A percentile compares a stretch with the other conserved stretches of the same genome.
Evolutionary conservation across 92 coral and sea anemone genomes (phyloP).

Genomic region (Diadumene lineata): DNA sequence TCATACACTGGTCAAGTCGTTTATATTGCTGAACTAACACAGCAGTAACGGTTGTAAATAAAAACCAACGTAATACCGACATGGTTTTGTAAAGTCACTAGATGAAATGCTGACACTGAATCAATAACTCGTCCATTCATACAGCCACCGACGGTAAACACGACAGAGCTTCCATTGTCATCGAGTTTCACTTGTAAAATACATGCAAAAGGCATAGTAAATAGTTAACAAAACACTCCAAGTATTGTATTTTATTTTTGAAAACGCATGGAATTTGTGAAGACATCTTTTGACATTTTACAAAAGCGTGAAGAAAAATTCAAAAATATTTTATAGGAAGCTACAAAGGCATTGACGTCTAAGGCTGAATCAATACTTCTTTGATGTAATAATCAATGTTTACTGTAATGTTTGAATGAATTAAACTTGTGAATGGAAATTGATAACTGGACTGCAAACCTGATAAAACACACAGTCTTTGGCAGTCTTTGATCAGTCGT

Average conservation of each 20-base stretch:
- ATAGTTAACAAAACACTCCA: too few species aligned
- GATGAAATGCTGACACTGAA: neutral
- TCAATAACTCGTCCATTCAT: neutral
- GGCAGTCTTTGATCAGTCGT: too few species aligned
- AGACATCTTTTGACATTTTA: too few species aligned
- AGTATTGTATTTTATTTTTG: too few species aligned
- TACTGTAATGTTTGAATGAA: neutral
- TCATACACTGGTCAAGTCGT: too few species aligned
- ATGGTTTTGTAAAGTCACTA: neutral
- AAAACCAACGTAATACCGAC: neutral
- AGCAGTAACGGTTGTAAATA: neutral
- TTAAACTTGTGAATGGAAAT: neutral
- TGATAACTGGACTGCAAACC: neutral
- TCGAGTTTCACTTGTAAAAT: neutral
- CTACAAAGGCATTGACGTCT: neutral
- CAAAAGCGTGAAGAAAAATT: too few species aligned
- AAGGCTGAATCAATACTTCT: neutral
- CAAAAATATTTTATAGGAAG: too few species aligned
- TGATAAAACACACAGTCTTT: too few species aligned
- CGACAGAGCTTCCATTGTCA: neutral
- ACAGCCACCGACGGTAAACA: neutral
- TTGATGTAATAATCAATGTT: neutral
- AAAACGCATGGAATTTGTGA: too few species aligned
- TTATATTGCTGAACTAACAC: neutral
- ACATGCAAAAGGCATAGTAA: too few species aligned